Conservation (phyloP, 37 sponge, comb jelly and placozoan species). For the Spongilla lacustris region DNA sequence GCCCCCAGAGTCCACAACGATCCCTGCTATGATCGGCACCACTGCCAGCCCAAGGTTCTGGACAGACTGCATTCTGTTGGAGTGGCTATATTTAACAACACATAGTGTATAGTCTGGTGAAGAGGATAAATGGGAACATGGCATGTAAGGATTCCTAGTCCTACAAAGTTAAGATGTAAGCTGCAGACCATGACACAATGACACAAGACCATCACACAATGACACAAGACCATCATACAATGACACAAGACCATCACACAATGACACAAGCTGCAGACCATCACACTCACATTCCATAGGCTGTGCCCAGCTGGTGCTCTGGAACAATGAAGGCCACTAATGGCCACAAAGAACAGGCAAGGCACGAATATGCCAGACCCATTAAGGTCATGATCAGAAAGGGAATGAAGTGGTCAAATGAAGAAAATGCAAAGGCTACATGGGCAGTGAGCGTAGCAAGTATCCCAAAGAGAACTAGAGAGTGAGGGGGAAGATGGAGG, state of each 20-base stretch:
- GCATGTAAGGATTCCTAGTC: too few relatives aligned
- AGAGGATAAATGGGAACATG: too few relatives aligned
- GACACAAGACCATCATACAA: neutral
- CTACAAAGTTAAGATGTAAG: too few relatives aligned
- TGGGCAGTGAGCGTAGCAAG: constrained; percentile 82
- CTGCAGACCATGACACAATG: too few relatives aligned
- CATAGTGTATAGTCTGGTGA: too few relatives aligned
- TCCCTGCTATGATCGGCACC: constrained; percentile 76
- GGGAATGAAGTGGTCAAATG: constrained; percentile 48
- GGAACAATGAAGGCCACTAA: constrained; percentile 93
- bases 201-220: too few relatives aligned
- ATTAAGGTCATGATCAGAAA: constrained; percentile 78
- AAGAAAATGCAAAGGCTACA: constrained; percentile 81
- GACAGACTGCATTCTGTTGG: constrained; percentile 93
- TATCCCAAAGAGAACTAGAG: constrained; percentile 71
- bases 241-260: neutral
- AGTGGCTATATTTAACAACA: too few relatives aligned
- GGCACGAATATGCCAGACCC: constrained; percentile 89
- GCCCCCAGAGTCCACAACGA: constrained; percentile 80
- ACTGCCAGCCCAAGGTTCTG: constrained; percentile 99
- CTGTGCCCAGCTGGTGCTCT: constrained; percentile 97
- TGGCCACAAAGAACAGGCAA: constrained; percentile 98
- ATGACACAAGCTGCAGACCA: neutral
- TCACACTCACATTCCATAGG: constrained; percentile 92
- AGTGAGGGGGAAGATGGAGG: neutral